These are phyloP conservation scores for Nesogale talazaci DNA, from an alignment of 2,113 vertebrate genomes.

Conservation along the genomic window DNA sequence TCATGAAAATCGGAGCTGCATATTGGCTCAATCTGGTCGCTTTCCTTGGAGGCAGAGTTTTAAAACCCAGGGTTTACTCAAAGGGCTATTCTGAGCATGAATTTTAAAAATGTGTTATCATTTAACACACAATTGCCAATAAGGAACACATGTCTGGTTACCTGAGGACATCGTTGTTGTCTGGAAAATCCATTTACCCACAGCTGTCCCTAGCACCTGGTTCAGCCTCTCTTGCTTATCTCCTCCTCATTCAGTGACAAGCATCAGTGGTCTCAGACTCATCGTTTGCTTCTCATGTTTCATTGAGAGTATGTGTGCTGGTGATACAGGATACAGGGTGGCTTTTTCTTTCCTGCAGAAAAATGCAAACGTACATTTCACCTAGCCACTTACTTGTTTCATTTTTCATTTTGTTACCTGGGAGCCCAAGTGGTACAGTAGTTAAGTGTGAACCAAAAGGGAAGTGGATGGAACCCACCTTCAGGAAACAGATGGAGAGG, in stretches of 20 bases:
- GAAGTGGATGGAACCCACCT: no score
- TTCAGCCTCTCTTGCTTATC: not conserved
- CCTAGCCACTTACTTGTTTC: not conserved
- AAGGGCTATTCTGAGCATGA: slow-evolving; percentile 43
- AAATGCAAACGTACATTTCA: slow-evolving; percentile 15
- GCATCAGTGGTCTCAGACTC: not conserved
- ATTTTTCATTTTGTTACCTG: not conserved
- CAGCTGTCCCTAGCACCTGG: not conserved
- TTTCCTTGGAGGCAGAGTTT: slow-evolving; percentile 35
- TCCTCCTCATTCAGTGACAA: not conserved
- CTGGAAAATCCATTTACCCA: not conserved
- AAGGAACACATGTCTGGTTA: slow-evolving; percentile 56
- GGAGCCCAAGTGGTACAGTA: no score
- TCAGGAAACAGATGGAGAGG: no score
- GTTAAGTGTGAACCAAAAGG: no score
- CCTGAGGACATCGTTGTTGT: slow-evolving; percentile 29
- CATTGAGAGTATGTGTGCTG: not conserved
- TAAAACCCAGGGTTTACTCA: slow-evolving; percentile 8
- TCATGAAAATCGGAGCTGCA: not conserved
- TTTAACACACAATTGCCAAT: slow-evolving; percentile 55
- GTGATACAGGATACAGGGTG: not conserved
- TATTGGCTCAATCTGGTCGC: slow-evolving; percentile 27
- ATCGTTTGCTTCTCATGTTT: not conserved
- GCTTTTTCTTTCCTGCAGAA: not conserved
- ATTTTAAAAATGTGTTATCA: slow-evolving; percentile 57